Evolutionary conservation across 1,140 invertebrate species (phyloP).

Genomic region (Watersipora subatra): DNA sequence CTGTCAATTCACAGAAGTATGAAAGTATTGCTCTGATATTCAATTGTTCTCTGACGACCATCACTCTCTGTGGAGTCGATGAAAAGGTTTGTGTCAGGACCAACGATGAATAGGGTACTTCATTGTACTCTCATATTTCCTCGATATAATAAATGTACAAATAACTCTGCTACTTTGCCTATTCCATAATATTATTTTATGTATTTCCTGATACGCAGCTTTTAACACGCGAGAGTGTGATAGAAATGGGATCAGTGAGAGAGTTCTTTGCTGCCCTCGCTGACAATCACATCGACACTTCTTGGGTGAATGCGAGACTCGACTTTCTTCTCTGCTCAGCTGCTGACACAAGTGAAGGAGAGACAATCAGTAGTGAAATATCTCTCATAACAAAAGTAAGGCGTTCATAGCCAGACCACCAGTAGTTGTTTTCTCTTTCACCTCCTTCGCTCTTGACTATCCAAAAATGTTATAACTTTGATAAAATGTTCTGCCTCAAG

Average conservation of each 20-base stretch:
- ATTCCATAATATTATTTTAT: background rate
- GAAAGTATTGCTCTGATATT: constrained; percentile 39
- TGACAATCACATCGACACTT: constrained; percentile 18
- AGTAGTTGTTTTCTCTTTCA: too few relatives aligned
- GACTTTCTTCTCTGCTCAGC: constrained; percentile 38
- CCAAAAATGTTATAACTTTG: too few relatives aligned
- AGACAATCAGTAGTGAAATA: constrained; percentile 23
- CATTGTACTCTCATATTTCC: background rate
- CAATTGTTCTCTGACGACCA: constrained; percentile 33
- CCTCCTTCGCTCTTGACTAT: too few relatives aligned
- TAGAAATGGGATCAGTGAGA: constrained; percentile 22
- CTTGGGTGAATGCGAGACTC: constrained; percentile 19
- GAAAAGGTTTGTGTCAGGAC: constrained; percentile 24
- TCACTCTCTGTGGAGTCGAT: constrained; percentile 38
- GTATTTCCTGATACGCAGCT: constrained; percentile 12
- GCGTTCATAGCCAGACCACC: too few relatives aligned
- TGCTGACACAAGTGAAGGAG: constrained; percentile 23
- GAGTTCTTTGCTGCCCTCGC: constrained; percentile 32
- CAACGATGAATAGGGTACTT: too few relatives aligned
- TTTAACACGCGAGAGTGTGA: constrained; percentile 21
- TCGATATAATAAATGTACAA: background rate
- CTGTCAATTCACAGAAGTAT: constrained; percentile 18
- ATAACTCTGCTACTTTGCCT: background rate
- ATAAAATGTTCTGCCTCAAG: background rate
- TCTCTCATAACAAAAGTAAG: constrained; percentile 25